Percentiles rank a stretch among this genome's conserved stretches.
Conservation (phyloP, 2,797 vertebrate species). For the Pachyuromys duprasi region DNA sequence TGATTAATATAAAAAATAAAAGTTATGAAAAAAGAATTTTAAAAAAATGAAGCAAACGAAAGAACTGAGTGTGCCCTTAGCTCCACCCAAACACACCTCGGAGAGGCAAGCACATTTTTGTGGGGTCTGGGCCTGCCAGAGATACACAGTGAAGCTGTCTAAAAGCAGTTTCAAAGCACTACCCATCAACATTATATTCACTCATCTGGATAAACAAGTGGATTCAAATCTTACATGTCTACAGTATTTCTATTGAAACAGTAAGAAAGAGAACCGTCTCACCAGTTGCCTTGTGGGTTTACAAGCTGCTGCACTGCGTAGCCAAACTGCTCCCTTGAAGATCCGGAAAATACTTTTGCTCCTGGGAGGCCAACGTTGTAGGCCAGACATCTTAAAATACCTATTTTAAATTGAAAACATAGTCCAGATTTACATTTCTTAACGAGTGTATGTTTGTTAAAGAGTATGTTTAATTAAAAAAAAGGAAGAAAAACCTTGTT, state of each 20-base stretch:
- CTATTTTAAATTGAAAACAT: slow-evolving; percentile 81
- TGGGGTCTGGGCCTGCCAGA: background rate
- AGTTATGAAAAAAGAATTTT: too few relatives aligned
- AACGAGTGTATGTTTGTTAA: background rate
- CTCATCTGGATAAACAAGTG: background rate
- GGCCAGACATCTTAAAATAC: slow-evolving; percentile 85
- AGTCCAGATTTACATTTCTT: slow-evolving; percentile 11
- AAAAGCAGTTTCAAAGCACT: background rate
- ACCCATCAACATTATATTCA: background rate
- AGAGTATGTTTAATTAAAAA: background rate
- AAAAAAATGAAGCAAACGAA: background rate
- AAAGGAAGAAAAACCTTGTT: background rate
- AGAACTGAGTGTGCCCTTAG: background rate
- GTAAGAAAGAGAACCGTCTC: slow-evolving; percentile 77
- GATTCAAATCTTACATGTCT: background rate
- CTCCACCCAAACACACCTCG: background rate
- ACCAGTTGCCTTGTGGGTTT: slow-evolving; percentile 94
- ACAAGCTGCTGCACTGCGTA: slow-evolving; percentile 92
- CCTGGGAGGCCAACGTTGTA: slow-evolving; percentile 93
- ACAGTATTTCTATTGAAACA: background rate
- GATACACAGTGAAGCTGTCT: background rate
- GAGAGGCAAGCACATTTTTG: background rate
- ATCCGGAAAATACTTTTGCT: slow-evolving; percentile 92
- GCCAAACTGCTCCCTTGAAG: slow-evolving; percentile 92
- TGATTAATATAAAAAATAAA: too few relatives aligned